Base-by-base conservation (phyloP, 2,888 invertebrate genomes). In the Prosapia bicincta region DNA sequence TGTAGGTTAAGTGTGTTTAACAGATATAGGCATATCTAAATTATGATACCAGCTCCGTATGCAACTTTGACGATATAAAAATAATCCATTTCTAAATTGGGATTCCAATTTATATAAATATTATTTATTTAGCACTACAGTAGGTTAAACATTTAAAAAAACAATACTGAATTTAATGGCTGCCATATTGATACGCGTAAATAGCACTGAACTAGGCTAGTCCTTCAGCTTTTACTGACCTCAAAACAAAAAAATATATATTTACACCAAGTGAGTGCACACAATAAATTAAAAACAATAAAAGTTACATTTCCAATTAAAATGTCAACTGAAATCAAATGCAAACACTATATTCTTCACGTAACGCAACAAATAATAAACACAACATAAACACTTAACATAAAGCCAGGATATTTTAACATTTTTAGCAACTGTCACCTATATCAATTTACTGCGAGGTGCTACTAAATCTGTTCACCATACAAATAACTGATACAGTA, bases 121-220 rank as follows among this genome's bases (percentile, higher is more conserved):
- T n/a, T n/a, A n/a, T n/a, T n/a, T n/a, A n/a, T n/a, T n/a, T n/a
- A n/a, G n/a, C n/a, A n/a, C n/a, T n/a, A n/a, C n/a, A n/a, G n/a
- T n/a, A n/a, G n/a, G n/a, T n/a, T n/a, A n/a, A n/a, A n/a, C n/a
- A n/a, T n/a, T n/a, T n/a, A n/a, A n/a, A n/a, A n/a, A n/a, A n/a
- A n/a, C n/a, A n/a, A n/a, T n/a, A n/a, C n/a, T n/a, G n/a, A n/a
- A 66, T 72, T 66, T 30, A 28, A 23, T 28, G 72, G 66, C 72
- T 66, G 72, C 72, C 72, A 72, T 72, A 72, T 72, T 72, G 72
- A 65, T 28, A 72, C 72, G 72, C 72, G 72, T 72, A 66, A 26
- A 72, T 54, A 54, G 54, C 54, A 54, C 54, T 20, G 20, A 66
- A 72, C 30, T 69, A 32, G 66, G 32, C 28, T 66, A 26, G 30